A percentile compares a stretch with the other conserved stretches of the same genome.
Conservation (phyloP, 64 coral and sea anemone genomes). For the Montipora capricornis region DNA sequence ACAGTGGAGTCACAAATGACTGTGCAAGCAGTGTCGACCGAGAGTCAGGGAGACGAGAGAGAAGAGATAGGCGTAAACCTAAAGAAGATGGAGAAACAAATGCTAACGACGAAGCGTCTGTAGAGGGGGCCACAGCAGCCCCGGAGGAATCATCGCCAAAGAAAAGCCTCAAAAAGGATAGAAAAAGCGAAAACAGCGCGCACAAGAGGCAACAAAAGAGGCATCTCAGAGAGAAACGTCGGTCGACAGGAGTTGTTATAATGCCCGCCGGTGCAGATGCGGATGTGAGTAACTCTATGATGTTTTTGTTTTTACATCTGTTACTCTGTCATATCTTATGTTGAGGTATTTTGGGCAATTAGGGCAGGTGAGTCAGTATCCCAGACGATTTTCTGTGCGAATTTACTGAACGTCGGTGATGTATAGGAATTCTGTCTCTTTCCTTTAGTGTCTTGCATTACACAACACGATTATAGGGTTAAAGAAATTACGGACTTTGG, state of each 20-base stretch:
- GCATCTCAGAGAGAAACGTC: conserved; percentile 95
- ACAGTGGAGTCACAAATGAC: conserved; percentile 78
- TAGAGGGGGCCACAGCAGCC: conserved; percentile 76
- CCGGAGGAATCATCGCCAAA: conserved; percentile 81
- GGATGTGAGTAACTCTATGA: conserved; percentile 73
- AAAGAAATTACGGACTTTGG: neutral
- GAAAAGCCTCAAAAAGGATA: conserved; percentile 94
- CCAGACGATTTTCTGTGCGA: neutral
- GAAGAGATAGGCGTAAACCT: conserved; percentile 70
- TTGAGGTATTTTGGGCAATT: neutral
- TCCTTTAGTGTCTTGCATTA: neutral
- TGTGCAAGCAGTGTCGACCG: conserved; percentile 58
- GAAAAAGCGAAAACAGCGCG: conserved; percentile 81
- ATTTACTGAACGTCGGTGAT: neutral
- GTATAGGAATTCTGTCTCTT: conserved; percentile 16
- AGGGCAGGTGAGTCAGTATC: conserved; percentile 1
- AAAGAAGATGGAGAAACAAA: conserved; percentile 79
- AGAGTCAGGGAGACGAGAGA: conserved; percentile 72
- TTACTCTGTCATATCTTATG: neutral
- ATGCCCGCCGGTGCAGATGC: conserved; percentile 87
- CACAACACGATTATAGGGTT: conserved; percentile 15
- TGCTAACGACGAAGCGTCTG: conserved; percentile 61
- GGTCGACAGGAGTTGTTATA: conserved; percentile 98
- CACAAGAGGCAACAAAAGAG: conserved; percentile 86
- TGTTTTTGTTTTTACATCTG: neutral